Percentiles rank a stretch among this genome's conserved stretches.
phyloP scores from a whole-genome alignment of 64 coral and sea anemone species.

The Dendronephthya gigantea region DNA sequence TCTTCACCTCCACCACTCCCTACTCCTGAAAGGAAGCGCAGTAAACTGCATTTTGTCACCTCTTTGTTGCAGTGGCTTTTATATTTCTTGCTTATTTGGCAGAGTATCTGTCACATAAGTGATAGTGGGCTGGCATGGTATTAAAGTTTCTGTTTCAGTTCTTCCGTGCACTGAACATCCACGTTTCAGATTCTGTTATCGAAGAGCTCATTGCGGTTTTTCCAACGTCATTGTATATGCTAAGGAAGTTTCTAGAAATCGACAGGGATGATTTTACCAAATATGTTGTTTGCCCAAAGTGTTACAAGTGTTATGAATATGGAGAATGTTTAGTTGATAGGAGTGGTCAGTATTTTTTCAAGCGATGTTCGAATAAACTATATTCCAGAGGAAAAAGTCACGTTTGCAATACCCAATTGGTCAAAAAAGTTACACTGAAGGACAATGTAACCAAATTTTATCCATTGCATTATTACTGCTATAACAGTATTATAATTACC shows the following conservation, averaged over 20 bases:
- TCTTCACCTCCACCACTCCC: background rate
- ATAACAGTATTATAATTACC: slow-evolving; percentile 2
- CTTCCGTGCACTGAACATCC: background rate
- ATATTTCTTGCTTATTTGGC: slow-evolving; percentile 3
- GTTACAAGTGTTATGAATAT: slow-evolving; percentile 15
- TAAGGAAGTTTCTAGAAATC: background rate
- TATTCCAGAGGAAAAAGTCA: background rate
- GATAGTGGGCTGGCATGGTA: background rate
- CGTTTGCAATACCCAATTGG: background rate
- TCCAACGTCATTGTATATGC: background rate
- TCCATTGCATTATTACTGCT: slow-evolving; percentile 1
- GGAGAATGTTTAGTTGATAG: background rate
- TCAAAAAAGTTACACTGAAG: background rate
- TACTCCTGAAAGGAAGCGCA: background rate
- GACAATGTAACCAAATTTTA: background rate
- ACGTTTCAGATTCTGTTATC: background rate
- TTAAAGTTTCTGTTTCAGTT: background rate
- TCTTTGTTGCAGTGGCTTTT: background rate
- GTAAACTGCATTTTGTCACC: background rate
- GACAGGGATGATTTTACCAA: slow-evolving; percentile 8
- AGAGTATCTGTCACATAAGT: slow-evolving; percentile 11
- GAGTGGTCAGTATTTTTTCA: background rate
- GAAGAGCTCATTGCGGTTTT: background rate
- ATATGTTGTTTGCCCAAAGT: slow-evolving; percentile 5
- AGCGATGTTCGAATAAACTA: background rate